These are phyloP conservation scores for Stomatorhinus ivindoensis DNA, from an alignment of 2,113 vertebrate genomes.

Conservation along the genomic window DNA sequence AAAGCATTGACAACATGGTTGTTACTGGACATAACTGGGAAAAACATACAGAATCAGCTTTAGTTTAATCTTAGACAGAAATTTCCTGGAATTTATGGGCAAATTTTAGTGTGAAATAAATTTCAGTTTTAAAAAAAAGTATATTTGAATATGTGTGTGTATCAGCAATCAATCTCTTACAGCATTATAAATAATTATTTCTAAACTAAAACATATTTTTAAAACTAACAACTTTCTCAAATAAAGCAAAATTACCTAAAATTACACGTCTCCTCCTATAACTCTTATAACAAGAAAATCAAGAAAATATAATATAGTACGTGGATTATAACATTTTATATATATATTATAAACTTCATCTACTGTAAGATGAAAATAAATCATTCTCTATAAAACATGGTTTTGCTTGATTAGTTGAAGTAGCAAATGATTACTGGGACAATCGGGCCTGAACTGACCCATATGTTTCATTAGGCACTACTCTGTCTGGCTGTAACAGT, in stretches of 20 bases:
- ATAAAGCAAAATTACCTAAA: too few species aligned
- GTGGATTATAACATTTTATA: not conserved
- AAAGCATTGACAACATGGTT: not conserved
- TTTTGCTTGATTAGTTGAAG: not conserved
- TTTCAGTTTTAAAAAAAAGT: not conserved
- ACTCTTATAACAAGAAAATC: not conserved
- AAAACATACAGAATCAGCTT: not conserved
- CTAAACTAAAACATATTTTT: not conserved
- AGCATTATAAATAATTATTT: not conserved
- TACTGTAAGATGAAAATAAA: not conserved
- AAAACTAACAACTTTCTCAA: too few species aligned
- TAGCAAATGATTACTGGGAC: not conserved
- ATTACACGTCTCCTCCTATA: too few species aligned
- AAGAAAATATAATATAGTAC: not conserved
- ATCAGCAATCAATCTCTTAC: not conserved
- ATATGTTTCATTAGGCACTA: constrained; percentile 55
- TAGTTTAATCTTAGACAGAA: not conserved
- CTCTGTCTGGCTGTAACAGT: constrained; percentile 74
- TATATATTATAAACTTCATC: not conserved
- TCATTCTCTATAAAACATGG: not conserved
- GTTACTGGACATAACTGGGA: not conserved
- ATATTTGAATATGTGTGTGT: not conserved
- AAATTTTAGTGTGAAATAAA: not conserved
- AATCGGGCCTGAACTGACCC: not conserved
- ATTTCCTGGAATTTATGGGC: not conserved